A percentile compares a stretch with the other conserved stretches of the same genome.
phyloP scores from a whole-genome alignment of 1,140 invertebrate genomes.

The Trypoxylus dichotomus region DNA sequence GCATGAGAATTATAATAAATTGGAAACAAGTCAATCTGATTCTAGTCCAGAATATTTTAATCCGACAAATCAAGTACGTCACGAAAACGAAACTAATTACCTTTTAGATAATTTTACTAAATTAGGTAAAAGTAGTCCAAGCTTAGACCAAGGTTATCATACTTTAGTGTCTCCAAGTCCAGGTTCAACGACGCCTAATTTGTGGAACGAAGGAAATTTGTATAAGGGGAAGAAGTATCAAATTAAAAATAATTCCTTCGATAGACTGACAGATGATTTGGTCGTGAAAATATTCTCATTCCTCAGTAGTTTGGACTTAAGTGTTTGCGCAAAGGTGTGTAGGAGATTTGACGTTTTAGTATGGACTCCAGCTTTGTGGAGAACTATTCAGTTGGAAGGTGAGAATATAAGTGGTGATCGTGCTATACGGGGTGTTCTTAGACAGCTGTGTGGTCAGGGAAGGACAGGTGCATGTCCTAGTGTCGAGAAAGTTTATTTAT shows the following conservation, averaged over 20 bases:
- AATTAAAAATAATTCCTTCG: slow-evolving; percentile 55
- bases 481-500: slow-evolving; percentile 67
- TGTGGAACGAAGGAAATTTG: slow-evolving; percentile 48
- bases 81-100: slow-evolving; percentile 40
- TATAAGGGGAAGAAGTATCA: slow-evolving; percentile 47
- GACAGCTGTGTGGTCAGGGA: slow-evolving; percentile 61
- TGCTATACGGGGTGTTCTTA: slow-evolving; percentile 66
- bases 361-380: slow-evolving; percentile 80
- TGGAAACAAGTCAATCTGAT: slow-evolving; percentile 41
- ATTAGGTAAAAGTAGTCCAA: slow-evolving; percentile 59
- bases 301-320: slow-evolving; percentile 77
- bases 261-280: slow-evolving; percentile 59
- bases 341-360: slow-evolving; percentile 78
- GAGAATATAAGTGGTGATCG: slow-evolving; percentile 68
- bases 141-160: slow-evolving; percentile 74
- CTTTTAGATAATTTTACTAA: slow-evolving; percentile 53
- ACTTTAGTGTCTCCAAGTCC: slow-evolving; percentile 65
- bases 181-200: slow-evolving; percentile 43
- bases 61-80: slow-evolving; percentile 15
- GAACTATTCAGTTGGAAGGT: slow-evolving; percentile 66
- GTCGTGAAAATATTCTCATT: slow-evolving; percentile 69
- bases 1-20: slow-evolving; percentile 43
- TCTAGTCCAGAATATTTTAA: slow-evolving; percentile 39
- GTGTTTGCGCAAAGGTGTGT: slow-evolving; percentile 78
- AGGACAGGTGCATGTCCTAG: slow-evolving; percentile 62